Conservation (phyloP, 2,888 invertebrate species). For the Acleris cristana region DNA sequence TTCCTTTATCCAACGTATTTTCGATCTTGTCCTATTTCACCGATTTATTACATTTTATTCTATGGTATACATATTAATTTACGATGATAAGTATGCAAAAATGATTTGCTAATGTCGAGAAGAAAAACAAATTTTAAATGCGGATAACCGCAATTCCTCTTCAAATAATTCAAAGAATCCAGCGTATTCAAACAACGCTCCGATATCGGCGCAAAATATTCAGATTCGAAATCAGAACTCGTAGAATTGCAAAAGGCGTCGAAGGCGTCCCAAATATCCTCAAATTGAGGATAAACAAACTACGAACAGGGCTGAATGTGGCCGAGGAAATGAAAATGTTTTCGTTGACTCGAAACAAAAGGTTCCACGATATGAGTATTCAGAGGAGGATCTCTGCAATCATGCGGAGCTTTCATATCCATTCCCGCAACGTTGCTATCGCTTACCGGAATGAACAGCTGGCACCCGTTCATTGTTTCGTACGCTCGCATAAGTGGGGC, state of each 20-base stretch:
- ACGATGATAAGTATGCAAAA: not conserved
- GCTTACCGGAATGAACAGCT: constrained; percentile 69
- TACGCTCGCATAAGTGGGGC: constrained; percentile 54
- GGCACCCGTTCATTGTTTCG: constrained; percentile 63
- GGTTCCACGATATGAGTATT: constrained; percentile 57
- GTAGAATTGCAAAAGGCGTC: constrained; percentile 53
- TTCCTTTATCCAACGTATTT: not conserved
- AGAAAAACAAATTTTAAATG: constrained; percentile 1
- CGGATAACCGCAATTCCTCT: constrained; percentile 2
- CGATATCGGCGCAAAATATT: constrained; percentile 52
- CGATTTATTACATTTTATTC: not conserved
- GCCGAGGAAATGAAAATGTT: constrained; percentile 64
- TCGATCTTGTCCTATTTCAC: too few species aligned
- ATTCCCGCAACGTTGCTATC: constrained; percentile 57
- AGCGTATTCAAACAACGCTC: constrained; percentile 22
- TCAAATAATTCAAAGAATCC: constrained; percentile 19
- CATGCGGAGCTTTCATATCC: constrained; percentile 59
- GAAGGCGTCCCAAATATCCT: constrained; percentile 52
- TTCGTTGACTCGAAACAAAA: constrained; percentile 61
- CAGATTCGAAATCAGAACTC: constrained; percentile 59
- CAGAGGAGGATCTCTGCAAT: constrained; percentile 57
- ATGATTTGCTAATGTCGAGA: not conserved
- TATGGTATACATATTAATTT: not conserved
- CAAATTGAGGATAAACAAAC: constrained; percentile 66
- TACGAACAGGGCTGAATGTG: constrained; percentile 50